Conservation (phyloP, 2,113 vertebrate genomes). For the Anguilla rostrata region DNA sequence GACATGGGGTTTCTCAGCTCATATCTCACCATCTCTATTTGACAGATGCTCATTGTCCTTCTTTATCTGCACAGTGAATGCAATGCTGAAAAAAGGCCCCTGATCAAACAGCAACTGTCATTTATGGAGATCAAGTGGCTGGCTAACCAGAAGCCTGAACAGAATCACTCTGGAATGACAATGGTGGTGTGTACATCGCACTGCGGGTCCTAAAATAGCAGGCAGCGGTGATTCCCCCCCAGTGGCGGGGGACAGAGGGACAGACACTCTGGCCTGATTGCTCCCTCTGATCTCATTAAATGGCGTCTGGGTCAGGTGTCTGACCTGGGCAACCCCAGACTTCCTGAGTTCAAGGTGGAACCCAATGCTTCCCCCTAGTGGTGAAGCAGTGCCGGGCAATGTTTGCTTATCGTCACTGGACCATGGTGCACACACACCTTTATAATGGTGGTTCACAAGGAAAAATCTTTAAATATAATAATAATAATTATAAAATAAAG, state of each 20-base stretch:
- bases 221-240: too few species aligned
- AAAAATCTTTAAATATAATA: too few species aligned
- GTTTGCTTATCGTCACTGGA: background rate
- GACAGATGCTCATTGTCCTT: background rate
- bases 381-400: background rate
- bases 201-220: too few species aligned
- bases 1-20: background rate
- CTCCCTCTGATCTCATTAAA: background rate
- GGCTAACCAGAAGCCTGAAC: too few species aligned
- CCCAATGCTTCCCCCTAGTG: too few species aligned
- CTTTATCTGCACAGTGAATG: background rate
- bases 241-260: too few species aligned
- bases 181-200: too few species aligned
- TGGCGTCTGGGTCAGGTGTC: background rate
- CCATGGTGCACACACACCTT: too few species aligned
- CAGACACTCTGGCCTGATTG: background rate
- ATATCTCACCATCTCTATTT: background rate
- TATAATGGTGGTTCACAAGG: too few species aligned
- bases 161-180: too few species aligned
- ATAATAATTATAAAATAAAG: too few species aligned
- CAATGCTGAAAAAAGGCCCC: too few species aligned
- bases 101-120: background rate
- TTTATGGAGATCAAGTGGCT: background rate
- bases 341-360: background rate
- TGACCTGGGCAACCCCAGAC: background rate